These are phyloP conservation scores for Spatula versicolor DNA, from an alignment of 2,797 vertebrate genomes.

Conservation along the genomic window DNA sequence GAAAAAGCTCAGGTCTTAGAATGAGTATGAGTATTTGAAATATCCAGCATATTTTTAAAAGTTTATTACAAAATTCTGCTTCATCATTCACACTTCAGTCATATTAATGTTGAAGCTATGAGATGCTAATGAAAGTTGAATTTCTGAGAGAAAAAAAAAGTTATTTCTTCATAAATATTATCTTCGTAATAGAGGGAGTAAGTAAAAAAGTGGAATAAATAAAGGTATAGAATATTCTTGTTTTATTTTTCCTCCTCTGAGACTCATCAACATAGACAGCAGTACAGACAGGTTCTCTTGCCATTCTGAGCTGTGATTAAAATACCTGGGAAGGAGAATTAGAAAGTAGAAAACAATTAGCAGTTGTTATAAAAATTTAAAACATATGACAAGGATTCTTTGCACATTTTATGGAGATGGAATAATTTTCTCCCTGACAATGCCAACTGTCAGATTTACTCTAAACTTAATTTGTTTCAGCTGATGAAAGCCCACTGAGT, in stretches of 20 bases:
- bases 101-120: neutral
- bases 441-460: neutral
- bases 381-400: neutral
- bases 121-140: neutral
- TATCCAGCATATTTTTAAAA: neutral
- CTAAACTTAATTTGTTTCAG: neutral
- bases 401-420: neutral
- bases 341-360: conserved; percentile 1
- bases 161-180: neutral
- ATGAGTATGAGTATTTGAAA: neutral
- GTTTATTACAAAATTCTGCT: neutral
- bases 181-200: no score
- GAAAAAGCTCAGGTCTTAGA: neutral
- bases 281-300: neutral
- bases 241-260: neutral
- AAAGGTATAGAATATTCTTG: neutral
- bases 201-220: neutral
- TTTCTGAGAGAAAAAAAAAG: no score
- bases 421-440: neutral
- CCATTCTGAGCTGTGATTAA: neutral
- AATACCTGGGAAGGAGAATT: neutral
- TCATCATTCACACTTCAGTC: neutral
- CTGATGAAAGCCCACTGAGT: neutral
- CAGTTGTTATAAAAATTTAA: neutral
- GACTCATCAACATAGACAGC: neutral